Evolutionary conservation across 2,888 invertebrate genomes (phyloP), one percentile per base, ranked within the genome.

Genomic region (Eupithecia subumbrata): DNA sequence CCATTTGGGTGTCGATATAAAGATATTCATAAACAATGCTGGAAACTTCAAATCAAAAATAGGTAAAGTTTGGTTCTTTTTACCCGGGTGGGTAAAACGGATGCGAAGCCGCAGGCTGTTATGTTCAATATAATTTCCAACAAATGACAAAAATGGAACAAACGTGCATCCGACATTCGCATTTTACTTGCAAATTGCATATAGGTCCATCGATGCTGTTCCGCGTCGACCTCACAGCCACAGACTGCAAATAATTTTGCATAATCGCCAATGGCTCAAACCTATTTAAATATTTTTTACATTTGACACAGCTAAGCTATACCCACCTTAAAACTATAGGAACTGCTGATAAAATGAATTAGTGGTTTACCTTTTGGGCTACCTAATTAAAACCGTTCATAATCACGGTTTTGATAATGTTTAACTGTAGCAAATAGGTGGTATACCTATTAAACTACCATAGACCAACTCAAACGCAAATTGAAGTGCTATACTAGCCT

Each of bases 121-220:
- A 56, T 56, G 60, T 60, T 60, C 64, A 34, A 30, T 64, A 30
- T 64, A 18, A 34, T 64, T 34, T 34, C 34, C 18, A 34, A 34
- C 34, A 64, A 60, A 60, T 68, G 40, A 68, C 68, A 89, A 88
- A 89, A 89, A 85, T 83, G 82, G 84, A 79, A 85, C 84, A 83
- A 79, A 82, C 83, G 86, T 91, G 91, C 92, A 88, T 84, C 88
- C 88, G 90, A 90, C 90, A 86, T 88, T 81, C 89, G 83, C 87
- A 93, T 94, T 94, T 93, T 87, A 93, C 93, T 94, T 94, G 92
- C 93, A 94, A 93, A 94, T 94, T 91, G 92, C 90, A 92, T 91
- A 92, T 90, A 92, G 22, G 40, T 90, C 90, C 90, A 88, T 90
- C 88, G 90, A 88, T 90, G 90, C 89, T 86, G 85, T 84, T 83